phyloP scores from a whole-genome alignment of 2,888 invertebrate species.

The Arctia plantaginis region DNA sequence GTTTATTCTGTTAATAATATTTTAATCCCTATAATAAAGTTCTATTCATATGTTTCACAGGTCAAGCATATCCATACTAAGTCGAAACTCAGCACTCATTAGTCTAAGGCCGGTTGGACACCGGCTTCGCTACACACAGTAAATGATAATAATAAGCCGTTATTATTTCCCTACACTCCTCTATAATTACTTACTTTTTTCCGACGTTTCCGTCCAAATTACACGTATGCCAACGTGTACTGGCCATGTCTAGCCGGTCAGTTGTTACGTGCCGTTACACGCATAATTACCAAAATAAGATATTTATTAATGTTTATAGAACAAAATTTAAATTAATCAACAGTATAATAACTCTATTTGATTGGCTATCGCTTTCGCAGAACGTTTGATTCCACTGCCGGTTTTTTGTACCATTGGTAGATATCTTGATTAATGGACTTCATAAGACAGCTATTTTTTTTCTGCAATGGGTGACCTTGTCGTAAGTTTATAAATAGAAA shows the following conservation, averaged over 20 bases:
- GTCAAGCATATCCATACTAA: slow-evolving; percentile 41
- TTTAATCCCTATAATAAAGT: background rate
- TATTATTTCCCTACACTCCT: slow-evolving; percentile 74
- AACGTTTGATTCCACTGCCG: slow-evolving; percentile 29
- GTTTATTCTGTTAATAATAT: slow-evolving; percentile 1
- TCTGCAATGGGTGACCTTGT: slow-evolving; percentile 36
- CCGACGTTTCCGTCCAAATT: slow-evolving; percentile 76
- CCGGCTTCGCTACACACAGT: slow-evolving; percentile 51
- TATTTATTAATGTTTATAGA: slow-evolving; percentile 68
- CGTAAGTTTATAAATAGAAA: slow-evolving; percentile 29
- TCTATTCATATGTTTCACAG: background rate
- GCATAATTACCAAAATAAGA: slow-evolving; percentile 72
- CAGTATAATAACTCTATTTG: slow-evolving; percentile 66
- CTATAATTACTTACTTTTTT: slow-evolving; percentile 80
- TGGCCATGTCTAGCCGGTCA: slow-evolving; percentile 43
- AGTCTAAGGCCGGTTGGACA: slow-evolving; percentile 57
- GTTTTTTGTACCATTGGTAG: slow-evolving; percentile 37
- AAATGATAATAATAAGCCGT: slow-evolving; percentile 78
- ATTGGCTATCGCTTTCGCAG: slow-evolving; percentile 56
- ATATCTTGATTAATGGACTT: slow-evolving; percentile 50
- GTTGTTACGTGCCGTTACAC: slow-evolving; percentile 62
- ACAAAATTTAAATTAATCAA: slow-evolving; percentile 72
- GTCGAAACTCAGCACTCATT: slow-evolving; percentile 64
- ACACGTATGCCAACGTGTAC: slow-evolving; percentile 53
- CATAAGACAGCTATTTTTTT: slow-evolving; percentile 27